phyloP scores from a whole-genome alignment of 2,888 invertebrate genomes.

The Nomada ruficornis region DNA sequence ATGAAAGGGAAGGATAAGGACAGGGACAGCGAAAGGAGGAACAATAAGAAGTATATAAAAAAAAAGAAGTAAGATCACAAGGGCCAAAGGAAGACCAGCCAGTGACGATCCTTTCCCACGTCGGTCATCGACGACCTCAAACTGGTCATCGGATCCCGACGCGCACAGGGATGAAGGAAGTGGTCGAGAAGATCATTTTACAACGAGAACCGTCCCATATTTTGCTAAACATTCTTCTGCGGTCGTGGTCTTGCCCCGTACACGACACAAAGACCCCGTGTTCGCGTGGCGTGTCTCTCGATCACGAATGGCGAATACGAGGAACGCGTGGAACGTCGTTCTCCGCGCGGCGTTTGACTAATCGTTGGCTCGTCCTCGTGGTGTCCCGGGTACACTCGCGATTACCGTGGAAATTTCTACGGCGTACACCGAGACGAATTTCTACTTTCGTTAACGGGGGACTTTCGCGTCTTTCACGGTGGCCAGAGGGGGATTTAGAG shows the following conservation, averaged over 20 bases:
- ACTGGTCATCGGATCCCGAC: conserved; percentile 82
- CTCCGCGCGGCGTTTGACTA: neutral
- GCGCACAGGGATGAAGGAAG: conserved; percentile 81
- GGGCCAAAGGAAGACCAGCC: conserved; percentile 68
- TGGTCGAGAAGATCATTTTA: conserved; percentile 83
- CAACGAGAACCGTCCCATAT: conserved; percentile 75
- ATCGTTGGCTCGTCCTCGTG: conserved; percentile 2
- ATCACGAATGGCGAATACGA: conserved; percentile 13
- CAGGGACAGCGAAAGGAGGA: conserved; percentile 33
- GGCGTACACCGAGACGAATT: neutral
- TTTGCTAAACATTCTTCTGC: conserved; percentile 75
- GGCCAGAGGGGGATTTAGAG: neutral
- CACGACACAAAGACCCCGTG: conserved; percentile 51
- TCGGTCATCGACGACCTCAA: conserved; percentile 83
- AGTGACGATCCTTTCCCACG: conserved; percentile 83
- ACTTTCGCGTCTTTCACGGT: neutral
- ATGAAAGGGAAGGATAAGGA: conserved; percentile 18
- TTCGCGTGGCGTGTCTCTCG: conserved; percentile 1
- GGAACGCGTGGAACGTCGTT: conserved; percentile 19
- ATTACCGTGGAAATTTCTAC: neutral
- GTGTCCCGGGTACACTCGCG: neutral
- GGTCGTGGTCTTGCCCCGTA: conserved; percentile 28
- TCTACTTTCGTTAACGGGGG: neutral
- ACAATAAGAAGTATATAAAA: conserved; percentile 42
- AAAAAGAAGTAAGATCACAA: conserved; percentile 34